phyloP scores from a whole-genome alignment of 2,113 vertebrate genomes.

The Sander vitreus region DNA sequence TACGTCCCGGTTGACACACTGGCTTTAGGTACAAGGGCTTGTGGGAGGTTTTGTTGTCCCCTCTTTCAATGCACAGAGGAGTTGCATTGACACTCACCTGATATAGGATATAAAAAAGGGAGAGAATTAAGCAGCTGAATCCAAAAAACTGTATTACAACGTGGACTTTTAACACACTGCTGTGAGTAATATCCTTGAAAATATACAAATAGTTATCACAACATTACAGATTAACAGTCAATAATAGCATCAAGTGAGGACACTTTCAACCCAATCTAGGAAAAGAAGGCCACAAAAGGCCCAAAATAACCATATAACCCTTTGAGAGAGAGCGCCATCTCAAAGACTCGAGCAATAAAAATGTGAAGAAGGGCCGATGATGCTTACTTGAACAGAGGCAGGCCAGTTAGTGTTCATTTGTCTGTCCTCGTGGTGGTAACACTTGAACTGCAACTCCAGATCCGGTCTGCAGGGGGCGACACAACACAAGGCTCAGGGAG shows the following conservation, averaged over 20 bases:
- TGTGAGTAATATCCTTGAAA: neutral
- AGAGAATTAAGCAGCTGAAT: neutral
- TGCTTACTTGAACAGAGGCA: slow-evolving; percentile 93
- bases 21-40: slow-evolving; percentile 96
- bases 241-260: neutral
- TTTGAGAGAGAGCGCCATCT: neutral
- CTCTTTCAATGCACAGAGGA: slow-evolving; percentile 92
- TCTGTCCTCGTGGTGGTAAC: slow-evolving; percentile 96
- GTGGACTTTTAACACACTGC: neutral
- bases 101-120: neutral
- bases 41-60: slow-evolving; percentile 97
- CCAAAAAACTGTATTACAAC: neutral
- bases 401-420: slow-evolving; percentile 99
- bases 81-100: slow-evolving; percentile 94
- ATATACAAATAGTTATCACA: neutral
- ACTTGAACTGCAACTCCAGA: slow-evolving; percentile 97
- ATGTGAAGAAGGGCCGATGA: neutral
- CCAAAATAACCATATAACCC: neutral
- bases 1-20: slow-evolving; percentile 94
- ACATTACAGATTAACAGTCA: neutral
- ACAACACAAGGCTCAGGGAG: slow-evolving; percentile 20
- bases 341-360: neutral
- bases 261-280: neutral
- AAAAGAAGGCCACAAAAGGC: no score
- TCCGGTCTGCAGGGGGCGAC: slow-evolving; percentile 87